Evolutionary conservation across 2,113 vertebrate genomes (phyloP).

Genomic region (Syngnathus scovelli): DNA sequence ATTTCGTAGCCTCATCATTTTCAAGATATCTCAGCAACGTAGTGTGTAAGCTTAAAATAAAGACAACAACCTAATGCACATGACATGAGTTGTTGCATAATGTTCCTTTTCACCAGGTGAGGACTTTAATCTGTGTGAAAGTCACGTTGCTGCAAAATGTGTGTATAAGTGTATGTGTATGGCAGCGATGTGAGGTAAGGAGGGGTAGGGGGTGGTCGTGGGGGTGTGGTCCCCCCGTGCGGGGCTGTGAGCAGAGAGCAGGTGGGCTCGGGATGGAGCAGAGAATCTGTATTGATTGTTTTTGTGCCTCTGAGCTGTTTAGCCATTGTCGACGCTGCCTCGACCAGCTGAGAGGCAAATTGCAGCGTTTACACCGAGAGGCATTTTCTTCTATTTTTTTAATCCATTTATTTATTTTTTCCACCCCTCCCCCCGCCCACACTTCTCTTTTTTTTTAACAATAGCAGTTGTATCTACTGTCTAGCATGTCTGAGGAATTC

Average conservation of each 20-base stretch:
- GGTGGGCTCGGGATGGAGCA: conserved; percentile 83
- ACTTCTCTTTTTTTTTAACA: conserved; percentile 36
- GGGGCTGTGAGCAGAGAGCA: conserved; percentile 75
- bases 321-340: conserved; percentile 94
- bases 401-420: conserved; percentile 43
- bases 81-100: conserved; percentile 9
- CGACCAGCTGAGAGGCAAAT: conserved; percentile 99
- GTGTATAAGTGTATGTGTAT: conserved; percentile 11
- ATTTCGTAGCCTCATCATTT: too few species aligned
- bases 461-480: conserved; percentile 41
- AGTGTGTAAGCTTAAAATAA: conserved; percentile 4
- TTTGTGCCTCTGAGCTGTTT: conserved; percentile 89
- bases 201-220: conserved; percentile 45
- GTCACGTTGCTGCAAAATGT: conserved; percentile 23
- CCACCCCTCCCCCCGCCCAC: too few species aligned
- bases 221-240: conserved; percentile 60
- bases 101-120: conserved; percentile 25
- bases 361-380: conserved; percentile 96
- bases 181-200: conserved; percentile 25
- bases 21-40: background rate
- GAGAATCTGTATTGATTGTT: conserved; percentile 92
- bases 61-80: background rate
- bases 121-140: conserved; percentile 8
- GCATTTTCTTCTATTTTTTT: conserved; percentile 52
- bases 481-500: conserved; percentile 61